phyloP scores from a whole-genome alignment of 2,797 vertebrate species.

The Chanos chanos region DNA sequence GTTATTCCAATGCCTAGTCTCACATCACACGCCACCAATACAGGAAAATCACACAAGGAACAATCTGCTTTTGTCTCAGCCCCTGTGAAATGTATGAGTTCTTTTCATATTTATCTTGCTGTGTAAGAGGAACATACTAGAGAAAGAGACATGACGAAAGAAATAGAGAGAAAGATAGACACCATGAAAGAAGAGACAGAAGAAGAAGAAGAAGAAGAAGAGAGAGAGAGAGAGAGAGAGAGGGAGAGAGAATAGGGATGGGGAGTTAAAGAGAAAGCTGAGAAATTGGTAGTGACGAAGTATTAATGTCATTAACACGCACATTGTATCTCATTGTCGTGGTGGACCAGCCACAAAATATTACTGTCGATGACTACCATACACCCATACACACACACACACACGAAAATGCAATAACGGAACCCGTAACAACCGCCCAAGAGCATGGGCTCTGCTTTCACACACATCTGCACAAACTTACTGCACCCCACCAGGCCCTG shows the following conservation, averaged over 20 bases:
- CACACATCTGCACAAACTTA: conserved; percentile 28
- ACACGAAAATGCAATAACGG: background rate
- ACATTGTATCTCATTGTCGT: conserved; percentile 25
- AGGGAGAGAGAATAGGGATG: background rate
- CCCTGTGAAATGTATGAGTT: too few relatives aligned
- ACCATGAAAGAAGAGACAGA: conserved; percentile 1
- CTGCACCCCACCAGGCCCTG: conserved; percentile 18
- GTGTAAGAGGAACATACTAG: conserved; percentile 7
- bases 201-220: conserved; percentile 15
- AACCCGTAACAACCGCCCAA: conserved; percentile 5
- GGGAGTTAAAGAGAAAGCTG: background rate
- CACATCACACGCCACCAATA: too few relatives aligned
- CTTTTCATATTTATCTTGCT: too few relatives aligned
- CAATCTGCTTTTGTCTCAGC: too few relatives aligned
- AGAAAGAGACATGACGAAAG: background rate
- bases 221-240: background rate
- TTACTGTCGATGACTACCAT: conserved; percentile 5
- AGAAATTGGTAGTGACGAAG: too few relatives aligned
- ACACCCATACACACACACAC: background rate
- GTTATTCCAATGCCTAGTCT: too few relatives aligned
- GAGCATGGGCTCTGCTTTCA: conserved; percentile 8
- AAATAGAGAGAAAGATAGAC: conserved; percentile 12
- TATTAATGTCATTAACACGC: conserved; percentile 27
- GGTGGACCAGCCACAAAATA: conserved; percentile 17
- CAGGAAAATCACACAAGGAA: too few relatives aligned